Percentiles rank a stretch among this genome's conserved stretches.
phyloP scores from a whole-genome alignment of 1,140 invertebrate genomes.

The Papilio polyxenes region DNA sequence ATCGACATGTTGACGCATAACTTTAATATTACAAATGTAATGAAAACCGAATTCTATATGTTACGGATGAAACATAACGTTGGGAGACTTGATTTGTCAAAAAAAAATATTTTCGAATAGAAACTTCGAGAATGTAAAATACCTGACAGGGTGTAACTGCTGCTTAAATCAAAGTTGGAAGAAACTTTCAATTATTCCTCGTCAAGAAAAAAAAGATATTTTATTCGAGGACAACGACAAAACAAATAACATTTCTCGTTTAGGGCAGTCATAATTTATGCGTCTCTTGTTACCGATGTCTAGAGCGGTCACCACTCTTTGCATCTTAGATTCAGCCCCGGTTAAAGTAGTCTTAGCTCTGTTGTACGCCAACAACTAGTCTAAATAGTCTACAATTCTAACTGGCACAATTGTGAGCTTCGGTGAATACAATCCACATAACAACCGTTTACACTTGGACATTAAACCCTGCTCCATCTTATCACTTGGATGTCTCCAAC shows the following conservation, averaged over 20 bases:
- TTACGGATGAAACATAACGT: background rate
- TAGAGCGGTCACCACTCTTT: background rate
- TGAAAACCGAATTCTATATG: background rate
- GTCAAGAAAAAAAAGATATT: background rate
- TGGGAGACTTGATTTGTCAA: background rate
- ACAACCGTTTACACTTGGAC: constrained; percentile 58
- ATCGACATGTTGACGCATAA: background rate
- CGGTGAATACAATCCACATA: constrained; percentile 63
- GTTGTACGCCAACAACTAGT: constrained; percentile 49
- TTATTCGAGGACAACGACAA: background rate
- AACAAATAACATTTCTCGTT: background rate
- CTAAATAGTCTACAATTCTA: constrained; percentile 66
- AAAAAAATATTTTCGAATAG: background rate
- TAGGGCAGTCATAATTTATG: background rate
- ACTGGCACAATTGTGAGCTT: constrained; percentile 78
- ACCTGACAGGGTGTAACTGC: too few relatives aligned
- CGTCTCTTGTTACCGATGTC: background rate
- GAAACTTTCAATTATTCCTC: background rate
- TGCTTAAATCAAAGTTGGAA: background rate
- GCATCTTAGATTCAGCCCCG: background rate
- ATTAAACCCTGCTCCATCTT: constrained; percentile 72
- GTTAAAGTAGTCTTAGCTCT: background rate
- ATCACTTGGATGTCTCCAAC: constrained; percentile 59
- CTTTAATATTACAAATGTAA: constrained; percentile 7
- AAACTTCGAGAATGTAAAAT: background rate